Percentiles rank a stretch among this genome's conserved stretches.
These are phyloP conservation scores for Parazoanthus swiftii DNA, from an alignment of 92 coral and sea anemone genomes.

Conservation along the genomic window DNA sequence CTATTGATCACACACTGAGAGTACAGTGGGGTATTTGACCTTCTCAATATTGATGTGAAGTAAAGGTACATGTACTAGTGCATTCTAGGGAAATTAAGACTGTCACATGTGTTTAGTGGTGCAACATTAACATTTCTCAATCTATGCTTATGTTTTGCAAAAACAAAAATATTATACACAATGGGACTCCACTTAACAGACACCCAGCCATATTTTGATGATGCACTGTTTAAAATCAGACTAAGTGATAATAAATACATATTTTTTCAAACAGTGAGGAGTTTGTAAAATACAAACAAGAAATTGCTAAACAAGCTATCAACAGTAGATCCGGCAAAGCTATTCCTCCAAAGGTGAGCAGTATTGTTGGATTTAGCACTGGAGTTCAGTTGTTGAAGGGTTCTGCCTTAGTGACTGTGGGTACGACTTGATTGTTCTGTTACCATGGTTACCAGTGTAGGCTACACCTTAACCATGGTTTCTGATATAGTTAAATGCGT, in stretches of 20 bases:
- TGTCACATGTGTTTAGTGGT: not conserved
- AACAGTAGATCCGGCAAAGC: constrained; percentile 96
- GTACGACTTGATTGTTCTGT: no score
- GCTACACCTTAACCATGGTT: no score
- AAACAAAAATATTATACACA: not conserved
- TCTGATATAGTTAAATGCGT: no score
- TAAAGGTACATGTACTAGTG: no score
- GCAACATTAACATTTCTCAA: not conserved
- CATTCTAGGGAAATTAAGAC: no score
- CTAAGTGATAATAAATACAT: not conserved
- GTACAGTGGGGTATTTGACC: no score
- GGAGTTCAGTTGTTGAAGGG: no score
- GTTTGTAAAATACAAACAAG: constrained; percentile 85
- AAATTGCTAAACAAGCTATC: constrained; percentile 89
- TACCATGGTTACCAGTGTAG: no score
- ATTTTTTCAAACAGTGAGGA: constrained; percentile 63
- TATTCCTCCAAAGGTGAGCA: constrained; percentile 78
- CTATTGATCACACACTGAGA: no score
- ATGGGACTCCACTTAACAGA: not conserved
- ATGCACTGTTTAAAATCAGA: not conserved
- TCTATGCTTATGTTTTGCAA: not conserved
- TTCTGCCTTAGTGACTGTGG: constrained; percentile 12
- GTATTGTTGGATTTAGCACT: not conserved
- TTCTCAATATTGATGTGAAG: no score
- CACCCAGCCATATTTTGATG: not conserved